Base-by-base conservation (phyloP, 2,113 vertebrate species). In the Planiliza haematocheilus region DNA sequence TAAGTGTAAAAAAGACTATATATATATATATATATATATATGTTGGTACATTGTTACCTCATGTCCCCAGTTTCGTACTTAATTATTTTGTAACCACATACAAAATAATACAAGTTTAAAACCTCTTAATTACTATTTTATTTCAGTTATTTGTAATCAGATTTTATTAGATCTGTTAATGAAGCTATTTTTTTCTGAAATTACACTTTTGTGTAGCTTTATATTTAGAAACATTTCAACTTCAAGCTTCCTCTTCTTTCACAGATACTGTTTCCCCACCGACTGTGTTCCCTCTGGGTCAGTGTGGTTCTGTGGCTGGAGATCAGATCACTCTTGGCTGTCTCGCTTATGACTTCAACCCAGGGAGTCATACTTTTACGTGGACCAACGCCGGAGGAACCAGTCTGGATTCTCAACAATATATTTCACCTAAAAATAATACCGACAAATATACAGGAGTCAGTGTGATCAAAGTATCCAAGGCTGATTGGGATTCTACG, bases 211-310 rank as follows among this genome's bases (percentile, higher is more conserved):
- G 10, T 21, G 20, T 8, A 4, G n/a, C n/a, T 6, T 3, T 20
- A 7, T 34, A 7, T 17, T n/a, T n/a, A n/a, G n/a, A n/a, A n/a
- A n/a, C n/a, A n/a, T n/a, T n/a, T n/a, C n/a, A n/a, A 30, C 1
- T 18, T 20, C 7, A 36, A 18, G 11, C 11, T 20, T 7, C 8
- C 9, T 62, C 2, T 51, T 24, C 12, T 49, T 56, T 36, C 13
- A 59, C 55, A 77, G 65, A 0, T 16, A 0, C 46, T 13, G 0
- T 16, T 20, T 1, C 0, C 8, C 0, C 36, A 30, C 72, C 82
- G 5, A 12, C n/a, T 36, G 6, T 84, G 36, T 77, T 70, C 30
- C 82, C 74, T 43, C 8, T 81, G 77, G 17, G 73, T 39, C 10
- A 8, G 45, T 81, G 73, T 17, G 0, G 0, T 1, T 2, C 59